Evolutionary conservation across 2,113 vertebrate genomes (phyloP), one percentile per base, ranked within the genome.

Genomic region (Corythaixoides concolor): DNA sequence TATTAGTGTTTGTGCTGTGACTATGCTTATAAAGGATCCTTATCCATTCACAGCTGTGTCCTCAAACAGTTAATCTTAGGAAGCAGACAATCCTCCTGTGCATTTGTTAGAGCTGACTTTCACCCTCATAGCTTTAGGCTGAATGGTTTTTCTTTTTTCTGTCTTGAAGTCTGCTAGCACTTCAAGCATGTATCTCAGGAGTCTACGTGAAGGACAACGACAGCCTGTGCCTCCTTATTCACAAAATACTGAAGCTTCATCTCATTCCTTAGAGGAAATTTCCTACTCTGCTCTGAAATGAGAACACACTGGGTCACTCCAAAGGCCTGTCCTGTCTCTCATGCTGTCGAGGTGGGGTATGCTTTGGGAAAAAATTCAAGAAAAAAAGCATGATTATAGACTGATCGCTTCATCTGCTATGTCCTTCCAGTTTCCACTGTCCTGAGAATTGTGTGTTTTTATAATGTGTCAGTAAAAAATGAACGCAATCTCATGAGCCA

Each of bases 61-160:
- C 84, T 79, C 88, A 39, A 76, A 47, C 14, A 49, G 69, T 80
- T 80, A 50, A 49, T 70, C 33, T 37, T 41, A 15, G 33, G 66
- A 66, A 91, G 43, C 60, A 2, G 33, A 11, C 0, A 7, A 59
- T 78, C 32, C 30, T 81, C 45, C 49, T 15, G 30, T 69, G 70
- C 49, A 17, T 78, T 92, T 93, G 52, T 66, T 75, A 69, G 70
- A 88, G 62, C 49, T 92, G 74, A 81, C 39, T 47, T 59, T 84
- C 37, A 39, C 50, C 43, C 14, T 93, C 68, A 17, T 30, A 81
- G 90, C 84, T 91, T 92, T 43, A 93, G 86, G 81, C 80, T 82
- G 47, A 72, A 67, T 50, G 58, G 0, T 69, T 93, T 94, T 90
- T 28, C 55, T 81, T 77, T 83, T 49, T 74, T 62, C 43, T 64